Evolutionary conservation across 2,113 vertebrate genomes (phyloP).

Genomic region (Typhlomys cinereus): DNA sequence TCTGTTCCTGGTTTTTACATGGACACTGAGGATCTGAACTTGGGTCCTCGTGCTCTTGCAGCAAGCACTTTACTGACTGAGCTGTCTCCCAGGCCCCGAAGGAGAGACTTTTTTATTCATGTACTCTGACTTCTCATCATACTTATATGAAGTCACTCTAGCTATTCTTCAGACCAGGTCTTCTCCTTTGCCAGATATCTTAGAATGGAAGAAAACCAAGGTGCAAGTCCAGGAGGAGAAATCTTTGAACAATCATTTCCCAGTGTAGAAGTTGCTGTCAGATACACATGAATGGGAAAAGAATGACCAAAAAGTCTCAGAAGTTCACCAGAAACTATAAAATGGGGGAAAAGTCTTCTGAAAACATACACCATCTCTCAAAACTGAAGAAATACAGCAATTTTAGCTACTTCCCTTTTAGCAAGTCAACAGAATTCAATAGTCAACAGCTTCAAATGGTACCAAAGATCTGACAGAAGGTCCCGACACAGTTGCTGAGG

Average conservation of each 20-base stretch:
- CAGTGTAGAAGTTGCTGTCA: not conserved
- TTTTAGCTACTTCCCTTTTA: conserved; percentile 43
- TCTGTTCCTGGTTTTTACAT: not conserved
- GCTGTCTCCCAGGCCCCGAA: too few species aligned
- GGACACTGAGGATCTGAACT: not conserved
- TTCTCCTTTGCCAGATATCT: conserved; percentile 23
- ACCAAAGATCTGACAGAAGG: not conserved
- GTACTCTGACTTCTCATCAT: not conserved
- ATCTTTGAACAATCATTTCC: conserved; percentile 28
- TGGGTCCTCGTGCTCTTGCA: not conserved
- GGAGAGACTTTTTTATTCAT: too few species aligned
- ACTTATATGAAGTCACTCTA: not conserved
- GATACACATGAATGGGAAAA: not conserved
- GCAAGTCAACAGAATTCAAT: conserved; percentile 34
- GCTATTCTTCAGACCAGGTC: not conserved
- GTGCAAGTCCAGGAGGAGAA: not conserved
- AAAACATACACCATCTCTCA: not conserved
- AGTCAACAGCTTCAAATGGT: conserved; percentile 21
- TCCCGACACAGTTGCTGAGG: not conserved
- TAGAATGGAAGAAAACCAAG: conserved; percentile 8
- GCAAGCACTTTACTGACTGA: not conserved
- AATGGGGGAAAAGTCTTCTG: not conserved
- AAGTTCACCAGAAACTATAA: conserved; percentile 31
- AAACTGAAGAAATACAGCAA: not conserved
- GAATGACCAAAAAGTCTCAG: not conserved